phyloP scores from a whole-genome alignment of 1,140 invertebrate genomes.

The Gryllus bimaculatus region DNA sequence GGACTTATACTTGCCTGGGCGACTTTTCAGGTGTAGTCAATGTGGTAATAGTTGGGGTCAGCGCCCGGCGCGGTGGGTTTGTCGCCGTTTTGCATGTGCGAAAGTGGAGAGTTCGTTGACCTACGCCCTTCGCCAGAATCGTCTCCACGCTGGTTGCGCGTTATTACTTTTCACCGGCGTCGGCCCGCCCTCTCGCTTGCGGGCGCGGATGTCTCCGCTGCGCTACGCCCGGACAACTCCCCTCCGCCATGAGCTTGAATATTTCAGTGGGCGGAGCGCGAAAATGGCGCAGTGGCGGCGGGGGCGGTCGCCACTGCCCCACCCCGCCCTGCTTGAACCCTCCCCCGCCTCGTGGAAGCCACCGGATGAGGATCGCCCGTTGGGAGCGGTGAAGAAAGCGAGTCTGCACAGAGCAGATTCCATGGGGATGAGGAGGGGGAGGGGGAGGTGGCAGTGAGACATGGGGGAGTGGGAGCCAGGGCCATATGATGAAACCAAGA shows the following conservation, averaged over 20 bases:
- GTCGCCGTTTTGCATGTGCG: neutral
- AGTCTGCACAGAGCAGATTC: neutral
- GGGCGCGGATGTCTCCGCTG: neutral
- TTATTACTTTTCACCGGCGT: too few relatives aligned
- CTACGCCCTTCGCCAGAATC: too few relatives aligned
- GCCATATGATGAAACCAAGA: constrained; percentile 8
- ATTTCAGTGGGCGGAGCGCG: neutral
- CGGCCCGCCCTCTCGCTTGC: neutral
- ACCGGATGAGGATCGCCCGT: too few relatives aligned
- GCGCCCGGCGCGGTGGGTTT: neutral
- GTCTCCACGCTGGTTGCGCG: too few relatives aligned
- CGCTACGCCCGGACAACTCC: neutral
- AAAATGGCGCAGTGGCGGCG: neutral
- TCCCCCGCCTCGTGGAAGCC: too few relatives aligned
- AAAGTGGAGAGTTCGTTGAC: neutral
- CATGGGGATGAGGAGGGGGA: neutral
- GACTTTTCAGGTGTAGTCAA: too few relatives aligned
- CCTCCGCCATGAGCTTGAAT: neutral
- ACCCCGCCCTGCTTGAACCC: neutral
- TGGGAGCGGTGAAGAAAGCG: neutral
- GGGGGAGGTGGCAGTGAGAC: neutral
- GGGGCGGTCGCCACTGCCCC: neutral
- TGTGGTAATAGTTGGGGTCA: too few relatives aligned
- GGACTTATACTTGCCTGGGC: too few relatives aligned
- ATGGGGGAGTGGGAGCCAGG: neutral